These are phyloP conservation scores for Neoniphon sammara DNA, from an alignment of 2,797 vertebrate species.

Conservation along the genomic window DNA sequence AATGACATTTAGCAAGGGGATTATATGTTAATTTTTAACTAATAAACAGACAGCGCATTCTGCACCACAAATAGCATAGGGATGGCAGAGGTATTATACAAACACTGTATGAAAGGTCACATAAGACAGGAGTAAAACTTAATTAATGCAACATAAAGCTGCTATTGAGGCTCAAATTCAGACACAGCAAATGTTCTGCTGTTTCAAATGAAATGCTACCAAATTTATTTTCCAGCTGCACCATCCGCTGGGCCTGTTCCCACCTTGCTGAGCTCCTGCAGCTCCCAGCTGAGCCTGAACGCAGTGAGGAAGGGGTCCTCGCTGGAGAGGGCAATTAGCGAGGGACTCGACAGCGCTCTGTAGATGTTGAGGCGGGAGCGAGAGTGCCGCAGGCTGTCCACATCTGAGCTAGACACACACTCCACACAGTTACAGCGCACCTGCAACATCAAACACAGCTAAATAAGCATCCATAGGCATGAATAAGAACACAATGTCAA, in stretches of 20 bases:
- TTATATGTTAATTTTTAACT: slow-evolving; percentile 7
- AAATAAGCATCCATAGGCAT: too few species aligned
- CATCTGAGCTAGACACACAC: slow-evolving; percentile 95
- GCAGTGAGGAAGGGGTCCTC: slow-evolving; percentile 98
- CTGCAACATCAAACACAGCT: slow-evolving; percentile 70
- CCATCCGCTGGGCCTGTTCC: neutral
- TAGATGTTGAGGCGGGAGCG: slow-evolving; percentile 98
- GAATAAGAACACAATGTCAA: slow-evolving; percentile 33
- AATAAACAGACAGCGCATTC: slow-evolving; percentile 1
- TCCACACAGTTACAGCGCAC: slow-evolving; percentile 97
- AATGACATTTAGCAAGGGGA: neutral
- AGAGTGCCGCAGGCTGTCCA: slow-evolving; percentile 96
- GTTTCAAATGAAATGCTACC: slow-evolving; percentile 15
- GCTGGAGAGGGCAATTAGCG: slow-evolving; percentile 93
- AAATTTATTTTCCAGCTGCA: neutral
- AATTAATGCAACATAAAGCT: neutral
- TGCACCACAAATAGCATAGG: neutral
- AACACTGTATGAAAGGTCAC: slow-evolving; percentile 17
- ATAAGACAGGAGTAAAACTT: neutral
- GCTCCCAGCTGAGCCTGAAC: slow-evolving; percentile 97
- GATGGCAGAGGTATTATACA: neutral
- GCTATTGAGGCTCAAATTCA: neutral
- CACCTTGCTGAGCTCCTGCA: slow-evolving; percentile 96
- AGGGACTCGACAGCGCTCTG: slow-evolving; percentile 94
- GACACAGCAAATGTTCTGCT: too few species aligned